Conservation (phyloP, 2,888 invertebrate genomes). For the Chaetogeoica ovagalla region DNA sequence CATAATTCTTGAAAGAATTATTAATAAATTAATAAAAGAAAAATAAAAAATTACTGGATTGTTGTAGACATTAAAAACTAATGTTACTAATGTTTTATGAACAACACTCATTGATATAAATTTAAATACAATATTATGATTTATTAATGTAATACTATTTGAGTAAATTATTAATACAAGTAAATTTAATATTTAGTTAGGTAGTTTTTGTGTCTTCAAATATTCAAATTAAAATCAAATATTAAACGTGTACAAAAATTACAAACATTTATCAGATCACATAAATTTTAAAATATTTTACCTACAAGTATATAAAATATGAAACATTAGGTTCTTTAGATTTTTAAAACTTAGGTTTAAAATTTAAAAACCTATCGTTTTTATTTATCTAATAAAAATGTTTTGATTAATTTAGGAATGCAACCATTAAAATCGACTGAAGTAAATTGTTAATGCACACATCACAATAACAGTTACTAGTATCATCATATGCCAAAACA, state of each 20-base stretch:
- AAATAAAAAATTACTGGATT: too few species aligned
- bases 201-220: neutral
- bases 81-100: neutral
- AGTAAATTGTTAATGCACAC: constrained; percentile 45
- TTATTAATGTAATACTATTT: neutral
- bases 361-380: too few species aligned
- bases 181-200: neutral
- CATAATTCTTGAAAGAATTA: too few species aligned
- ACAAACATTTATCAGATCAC: too few species aligned
- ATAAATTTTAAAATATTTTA: neutral
- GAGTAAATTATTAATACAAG: neutral
- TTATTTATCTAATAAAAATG: too few species aligned
- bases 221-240: neutral
- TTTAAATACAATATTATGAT: neutral
- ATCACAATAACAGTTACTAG: constrained; percentile 24
- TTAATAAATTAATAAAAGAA: too few species aligned
- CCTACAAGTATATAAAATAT: too few species aligned
- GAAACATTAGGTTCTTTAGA: too few species aligned
- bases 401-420: constrained; percentile 36
- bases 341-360: too few species aligned
- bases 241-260: neutral
- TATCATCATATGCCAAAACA: constrained; percentile 37
- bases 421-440: constrained; percentile 48
- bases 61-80: too few species aligned
- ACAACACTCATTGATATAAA: neutral